Evolutionary conservation across 2,113 vertebrate species (phyloP), one percentile per base, ranked within the genome.

Genomic region (Fregetta grallaria): DNA sequence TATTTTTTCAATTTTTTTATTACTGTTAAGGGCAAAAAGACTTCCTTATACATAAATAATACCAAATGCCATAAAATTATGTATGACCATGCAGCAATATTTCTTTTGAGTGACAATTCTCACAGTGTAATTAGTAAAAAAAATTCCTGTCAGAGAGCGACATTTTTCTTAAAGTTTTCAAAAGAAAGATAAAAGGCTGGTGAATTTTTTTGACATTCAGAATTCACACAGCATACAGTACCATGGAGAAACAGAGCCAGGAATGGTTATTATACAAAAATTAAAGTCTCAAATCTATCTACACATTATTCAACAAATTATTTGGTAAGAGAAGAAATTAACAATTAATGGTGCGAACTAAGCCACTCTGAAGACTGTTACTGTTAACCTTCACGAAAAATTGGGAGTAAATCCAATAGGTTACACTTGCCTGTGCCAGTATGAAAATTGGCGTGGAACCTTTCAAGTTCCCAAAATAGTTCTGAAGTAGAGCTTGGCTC

Each of bases 261-360:
- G 3, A 53, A 53, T 1, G 1, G 14, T 13, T 38, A 20, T 7
- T 11, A 44, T 4, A 13, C 15, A 32, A 56, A 73, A 89, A 81
- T 13, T 27, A 2, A 63, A 73, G 10, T 40, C 50, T 86, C 38
- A 40, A 30, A 25, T 20, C 26, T 21, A 20, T 3, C 47, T 36
- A 30, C 23, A 66, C 42, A 66, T 50, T 50, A 25, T n/a, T 20
- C 32, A 68, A 34, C 11, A n/a, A 65, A 32, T 3, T 22, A 6
- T 26, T 62, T 34, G 7, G 4, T 36, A 22, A 25, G 2, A 36
- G n/a, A 42, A 81, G 6, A 36, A 77, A 73, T n/a, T 3, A 26
- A n/a, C 0, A 3, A 32, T 19, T 50, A 50, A 15, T 21, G 6
- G 21, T n/a, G 12, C 1, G 3, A 34, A 27, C 10, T 40, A n/a